Conservation (phyloP, 2,113 vertebrate genomes). For the Neoarius graeffei region DNA sequence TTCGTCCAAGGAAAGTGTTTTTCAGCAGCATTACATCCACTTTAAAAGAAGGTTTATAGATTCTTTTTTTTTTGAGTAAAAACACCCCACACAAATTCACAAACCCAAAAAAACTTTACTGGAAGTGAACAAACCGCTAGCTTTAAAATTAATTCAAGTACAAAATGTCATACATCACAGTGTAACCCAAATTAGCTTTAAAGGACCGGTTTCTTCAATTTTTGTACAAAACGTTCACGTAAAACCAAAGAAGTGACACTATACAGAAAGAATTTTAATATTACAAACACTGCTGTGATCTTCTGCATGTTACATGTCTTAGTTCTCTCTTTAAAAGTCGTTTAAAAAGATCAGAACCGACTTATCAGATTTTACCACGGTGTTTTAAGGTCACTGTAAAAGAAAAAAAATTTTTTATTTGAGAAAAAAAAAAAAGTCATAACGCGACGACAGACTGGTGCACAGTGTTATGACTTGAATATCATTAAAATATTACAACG, state of each 20-base stretch:
- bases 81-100: neutral
- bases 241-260: conserved; percentile 11
- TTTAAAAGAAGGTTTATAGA: no score
- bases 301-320: neutral
- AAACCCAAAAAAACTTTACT: conserved; percentile 38
- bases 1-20: no score
- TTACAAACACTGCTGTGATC: neutral
- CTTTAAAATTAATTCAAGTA: conserved; percentile 8
- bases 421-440: no score
- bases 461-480: neutral
- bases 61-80: no score
- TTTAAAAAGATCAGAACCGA: neutral
- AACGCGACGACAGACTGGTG: neutral
- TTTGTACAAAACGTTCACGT: conserved; percentile 39
- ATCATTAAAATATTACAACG: neutral
- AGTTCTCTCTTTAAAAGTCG: neutral
- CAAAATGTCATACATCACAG: neutral
- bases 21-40: no score
- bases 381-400: neutral
- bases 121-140: conserved; percentile 30
- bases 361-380: neutral
- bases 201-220: neutral
- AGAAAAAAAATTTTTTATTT: neutral
- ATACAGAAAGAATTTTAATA: conserved; percentile 26
- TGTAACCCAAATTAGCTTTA: neutral